Percentiles rank a stretch among this genome's conserved stretches.
Conservation (phyloP, 2,888 invertebrate genomes). For the Cybosia mesomella region DNA sequence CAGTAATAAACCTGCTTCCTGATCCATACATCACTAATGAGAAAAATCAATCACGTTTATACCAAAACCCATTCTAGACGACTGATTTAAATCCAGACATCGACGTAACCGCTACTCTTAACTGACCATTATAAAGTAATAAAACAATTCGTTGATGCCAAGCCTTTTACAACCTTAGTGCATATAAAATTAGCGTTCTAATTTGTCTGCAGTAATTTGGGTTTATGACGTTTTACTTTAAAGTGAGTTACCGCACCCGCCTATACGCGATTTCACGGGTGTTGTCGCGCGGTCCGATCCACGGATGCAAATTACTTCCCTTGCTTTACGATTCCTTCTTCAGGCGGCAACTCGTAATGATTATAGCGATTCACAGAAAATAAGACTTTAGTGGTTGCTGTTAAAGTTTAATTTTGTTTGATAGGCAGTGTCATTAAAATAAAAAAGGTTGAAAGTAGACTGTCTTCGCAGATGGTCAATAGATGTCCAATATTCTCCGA, state of each 20-base stretch:
- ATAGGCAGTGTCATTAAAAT: constrained; percentile 32
- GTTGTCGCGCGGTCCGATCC: constrained; percentile 66
- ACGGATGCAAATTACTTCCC: constrained; percentile 80
- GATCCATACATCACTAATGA: constrained; percentile 39
- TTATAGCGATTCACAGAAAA: constrained; percentile 45
- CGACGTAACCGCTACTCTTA: constrained; percentile 73
- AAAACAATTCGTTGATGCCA: constrained; percentile 71
- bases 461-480: constrained; percentile 32
- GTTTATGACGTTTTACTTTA: constrained; percentile 74
- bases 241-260: constrained; percentile 54
- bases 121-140: constrained; percentile 73
- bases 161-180: constrained; percentile 79
- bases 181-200: constrained; percentile 81
- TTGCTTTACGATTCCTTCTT: constrained; percentile 77
- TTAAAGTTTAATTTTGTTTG: constrained; percentile 46
- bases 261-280: constrained; percentile 81
- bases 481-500: constrained; percentile 51
- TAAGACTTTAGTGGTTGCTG: constrained; percentile 45
- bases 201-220: constrained; percentile 77
- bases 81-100: constrained; percentile 52
- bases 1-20: constrained; percentile 40
- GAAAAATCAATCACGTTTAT: constrained; percentile 49
- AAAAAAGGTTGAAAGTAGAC: constrained; percentile 26
- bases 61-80: constrained; percentile 52
- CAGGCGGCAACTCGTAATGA: constrained; percentile 60